Percentiles rank a stretch among this genome's conserved stretches.
phyloP scores from a whole-genome alignment of 2,888 invertebrate species.

The Conomelus anceps region DNA sequence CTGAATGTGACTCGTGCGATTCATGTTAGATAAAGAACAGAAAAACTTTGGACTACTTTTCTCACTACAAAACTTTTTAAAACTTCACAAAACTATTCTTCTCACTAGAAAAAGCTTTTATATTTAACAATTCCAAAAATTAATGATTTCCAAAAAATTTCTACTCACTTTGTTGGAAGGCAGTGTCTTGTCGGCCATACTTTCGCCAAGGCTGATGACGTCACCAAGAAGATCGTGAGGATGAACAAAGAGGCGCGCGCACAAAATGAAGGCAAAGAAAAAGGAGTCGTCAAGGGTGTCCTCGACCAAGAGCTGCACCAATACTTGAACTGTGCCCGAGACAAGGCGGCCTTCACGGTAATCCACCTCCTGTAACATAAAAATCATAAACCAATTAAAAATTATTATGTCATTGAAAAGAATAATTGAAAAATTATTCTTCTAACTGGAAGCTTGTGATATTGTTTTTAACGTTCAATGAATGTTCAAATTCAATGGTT shows the following conservation, averaged over 20 bases:
- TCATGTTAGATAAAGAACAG: too few relatives aligned
- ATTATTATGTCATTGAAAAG: not conserved
- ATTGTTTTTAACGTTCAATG: too few relatives aligned
- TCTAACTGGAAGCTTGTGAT: too few relatives aligned
- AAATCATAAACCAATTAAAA: constrained; percentile 5
- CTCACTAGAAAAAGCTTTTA: too few relatives aligned
- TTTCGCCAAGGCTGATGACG: constrained; percentile 69
- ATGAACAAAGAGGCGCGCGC: constrained; percentile 84
- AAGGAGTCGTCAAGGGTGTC: constrained; percentile 81
- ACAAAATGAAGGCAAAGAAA: constrained; percentile 88
- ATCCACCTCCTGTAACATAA: constrained; percentile 53
- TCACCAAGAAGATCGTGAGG: constrained; percentile 85
- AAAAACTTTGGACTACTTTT: too few relatives aligned
- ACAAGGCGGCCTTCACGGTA: constrained; percentile 74
- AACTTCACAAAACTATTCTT: too few relatives aligned
- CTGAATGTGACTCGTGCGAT: too few relatives aligned
- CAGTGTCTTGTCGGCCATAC: constrained; percentile 8
- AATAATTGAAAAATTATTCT: too few relatives aligned
- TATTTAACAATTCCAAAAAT: too few relatives aligned
- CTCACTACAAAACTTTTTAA: too few relatives aligned
- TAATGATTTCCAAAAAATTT: too few relatives aligned
- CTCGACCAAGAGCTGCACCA: constrained; percentile 88
- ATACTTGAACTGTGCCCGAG: constrained; percentile 77
- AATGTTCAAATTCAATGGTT: too few relatives aligned
- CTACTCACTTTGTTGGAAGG: constrained; percentile 16